Evolutionary conservation across 64 coral and sea anemone species (phyloP).

Genomic region (Trachythela sp.): DNA sequence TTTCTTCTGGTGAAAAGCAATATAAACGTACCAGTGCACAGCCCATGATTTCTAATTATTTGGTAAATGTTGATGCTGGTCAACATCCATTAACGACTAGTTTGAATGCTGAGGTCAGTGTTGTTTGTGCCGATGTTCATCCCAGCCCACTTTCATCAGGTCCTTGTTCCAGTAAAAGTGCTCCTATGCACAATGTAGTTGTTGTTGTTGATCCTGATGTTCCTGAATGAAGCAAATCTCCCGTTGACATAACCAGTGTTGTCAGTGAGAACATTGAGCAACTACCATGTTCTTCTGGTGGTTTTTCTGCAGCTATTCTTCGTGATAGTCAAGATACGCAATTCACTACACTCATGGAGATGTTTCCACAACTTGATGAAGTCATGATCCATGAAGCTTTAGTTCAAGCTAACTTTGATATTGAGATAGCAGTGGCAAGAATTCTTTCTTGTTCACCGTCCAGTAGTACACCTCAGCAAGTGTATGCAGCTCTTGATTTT

Average conservation of each 20-base stretch:
- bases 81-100: background rate
- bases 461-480: background rate
- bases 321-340: background rate
- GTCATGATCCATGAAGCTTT: background rate
- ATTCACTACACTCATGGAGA: background rate
- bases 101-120: background rate
- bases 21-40: background rate
- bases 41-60: background rate
- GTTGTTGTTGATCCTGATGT: background rate
- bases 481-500: background rate
- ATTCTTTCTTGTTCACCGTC: background rate
- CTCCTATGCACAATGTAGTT: background rate
- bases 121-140: background rate
- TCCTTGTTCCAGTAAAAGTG: background rate
- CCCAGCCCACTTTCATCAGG: background rate
- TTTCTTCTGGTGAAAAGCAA: background rate
- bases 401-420: background rate
- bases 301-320: background rate
- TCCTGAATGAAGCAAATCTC: background rate
- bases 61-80: background rate
- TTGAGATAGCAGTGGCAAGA: background rate
- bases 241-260: background rate
- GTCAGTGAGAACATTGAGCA: background rate
- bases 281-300: background rate
- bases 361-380: background rate